Evolutionary conservation across 1,140 invertebrate genomes (phyloP).

Genomic region (Procambarus clarkii): DNA sequence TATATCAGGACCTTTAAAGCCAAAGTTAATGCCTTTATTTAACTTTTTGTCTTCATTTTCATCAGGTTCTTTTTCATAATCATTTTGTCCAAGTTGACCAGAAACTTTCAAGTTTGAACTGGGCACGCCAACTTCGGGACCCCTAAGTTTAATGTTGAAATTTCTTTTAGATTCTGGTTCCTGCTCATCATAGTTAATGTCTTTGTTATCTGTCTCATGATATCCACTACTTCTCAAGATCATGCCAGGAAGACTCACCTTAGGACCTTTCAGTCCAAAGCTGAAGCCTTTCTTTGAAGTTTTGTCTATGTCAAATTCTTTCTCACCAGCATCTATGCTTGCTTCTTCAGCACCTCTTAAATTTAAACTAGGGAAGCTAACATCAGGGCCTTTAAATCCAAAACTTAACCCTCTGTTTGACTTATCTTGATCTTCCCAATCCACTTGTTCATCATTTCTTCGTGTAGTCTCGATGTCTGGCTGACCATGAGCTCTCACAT

Average conservation of each 20-base stretch:
- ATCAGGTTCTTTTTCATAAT: neutral
- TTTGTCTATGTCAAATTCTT: neutral
- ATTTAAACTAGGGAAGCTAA: neutral
- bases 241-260: slow-evolving; percentile 13
- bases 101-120: neutral
- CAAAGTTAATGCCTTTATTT: slow-evolving; percentile 31
- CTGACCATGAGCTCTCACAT: neutral
- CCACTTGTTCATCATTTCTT: neutral
- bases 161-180: neutral
- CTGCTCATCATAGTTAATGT: neutral
- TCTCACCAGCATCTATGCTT: neutral
- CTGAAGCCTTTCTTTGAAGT: neutral
- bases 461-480: neutral
- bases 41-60: slow-evolving; percentile 1
- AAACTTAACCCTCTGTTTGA: neutral
- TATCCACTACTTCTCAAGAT: slow-evolving; percentile 1
- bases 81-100: neutral
- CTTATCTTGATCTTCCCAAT: slow-evolving; percentile 1
- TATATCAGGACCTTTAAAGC: slow-evolving; percentile 51
- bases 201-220: neutral
- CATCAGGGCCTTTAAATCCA: slow-evolving; percentile 12
- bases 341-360: neutral
- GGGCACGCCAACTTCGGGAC: neutral
- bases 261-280: slow-evolving; percentile 7
- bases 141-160: slow-evolving; percentile 16